These are phyloP conservation scores for Etheostoma spectabile DNA, from an alignment of 2,113 vertebrate genomes.

Conservation along the genomic window DNA sequence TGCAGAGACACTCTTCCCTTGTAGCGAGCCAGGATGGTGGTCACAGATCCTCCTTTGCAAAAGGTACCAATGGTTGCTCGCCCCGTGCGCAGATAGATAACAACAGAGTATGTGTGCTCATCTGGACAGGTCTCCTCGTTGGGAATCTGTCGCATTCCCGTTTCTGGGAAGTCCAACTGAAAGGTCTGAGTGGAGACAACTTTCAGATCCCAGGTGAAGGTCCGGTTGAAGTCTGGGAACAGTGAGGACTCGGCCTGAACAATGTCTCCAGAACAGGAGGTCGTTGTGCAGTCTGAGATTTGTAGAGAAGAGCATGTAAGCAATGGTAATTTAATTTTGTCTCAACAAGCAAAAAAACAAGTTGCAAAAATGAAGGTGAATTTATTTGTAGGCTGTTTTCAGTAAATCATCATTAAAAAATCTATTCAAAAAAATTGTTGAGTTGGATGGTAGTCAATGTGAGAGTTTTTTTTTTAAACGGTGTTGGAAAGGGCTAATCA, in stretches of 20 bases:
- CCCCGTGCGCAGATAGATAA: conserved; percentile 69
- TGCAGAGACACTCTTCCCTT: conserved; percentile 55
- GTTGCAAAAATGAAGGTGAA: background rate
- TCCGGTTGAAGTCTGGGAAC: conserved; percentile 88
- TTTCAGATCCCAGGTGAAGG: conserved; percentile 89
- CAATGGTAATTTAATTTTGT: background rate
- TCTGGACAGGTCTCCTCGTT: conserved; percentile 83
- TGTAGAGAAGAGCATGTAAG: background rate
- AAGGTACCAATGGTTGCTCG: conserved; percentile 86
- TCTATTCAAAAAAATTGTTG: background rate
- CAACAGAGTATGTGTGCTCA: conserved; percentile 82
- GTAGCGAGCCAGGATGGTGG: conserved; percentile 79
- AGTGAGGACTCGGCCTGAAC: conserved; percentile 77
- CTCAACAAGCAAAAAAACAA: background rate
- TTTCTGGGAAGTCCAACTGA: conserved; percentile 86
- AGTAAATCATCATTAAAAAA: background rate
- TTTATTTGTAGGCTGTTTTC: background rate
- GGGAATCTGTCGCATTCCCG: conserved; percentile 86
- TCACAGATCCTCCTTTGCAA: conserved; percentile 89
- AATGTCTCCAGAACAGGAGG: conserved; percentile 80
- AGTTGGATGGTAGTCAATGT: background rate
- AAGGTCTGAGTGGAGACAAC: conserved; percentile 77
- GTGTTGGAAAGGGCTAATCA: background rate
- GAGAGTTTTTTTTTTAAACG: background rate
- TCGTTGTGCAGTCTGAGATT: conserved; percentile 87